phyloP scores from a whole-genome alignment of 2,888 invertebrate genomes.

The Torymus aiolomorphi region DNA sequence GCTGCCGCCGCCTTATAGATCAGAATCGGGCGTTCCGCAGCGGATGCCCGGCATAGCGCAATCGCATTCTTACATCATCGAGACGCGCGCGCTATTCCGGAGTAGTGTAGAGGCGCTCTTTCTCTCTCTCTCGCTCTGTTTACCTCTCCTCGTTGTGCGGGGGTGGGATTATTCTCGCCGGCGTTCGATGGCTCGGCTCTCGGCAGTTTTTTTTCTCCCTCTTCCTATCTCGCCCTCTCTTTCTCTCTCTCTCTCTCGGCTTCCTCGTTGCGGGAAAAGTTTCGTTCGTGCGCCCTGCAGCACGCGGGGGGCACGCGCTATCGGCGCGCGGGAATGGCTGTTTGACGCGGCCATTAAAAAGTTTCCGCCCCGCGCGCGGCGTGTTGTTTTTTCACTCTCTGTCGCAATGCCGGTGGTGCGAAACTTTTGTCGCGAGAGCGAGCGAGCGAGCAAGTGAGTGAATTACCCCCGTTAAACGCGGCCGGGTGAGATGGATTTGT shows the following conservation, averaged over 20 bases:
- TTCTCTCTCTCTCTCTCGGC: no score
- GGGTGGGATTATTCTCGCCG: not conserved
- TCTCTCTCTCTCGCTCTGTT: conserved; percentile 12
- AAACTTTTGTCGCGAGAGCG: conserved; percentile 26
- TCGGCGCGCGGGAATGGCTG: not conserved
- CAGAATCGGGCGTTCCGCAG: conserved; percentile 54
- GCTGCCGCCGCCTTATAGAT: conserved; percentile 44
- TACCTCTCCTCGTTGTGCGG: conserved; percentile 6
- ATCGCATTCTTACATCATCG: conserved; percentile 58
- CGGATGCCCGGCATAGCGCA: conserved; percentile 56
- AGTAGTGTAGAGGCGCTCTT: not conserved
- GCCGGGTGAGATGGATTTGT: not conserved
- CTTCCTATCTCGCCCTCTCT: no score
- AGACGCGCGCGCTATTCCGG: no score
- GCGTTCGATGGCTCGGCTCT: not conserved
- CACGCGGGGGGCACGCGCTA: no score
- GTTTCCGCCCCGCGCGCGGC: conserved; percentile 11
- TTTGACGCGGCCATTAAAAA: conserved; percentile 40
- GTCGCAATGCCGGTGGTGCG: not conserved
- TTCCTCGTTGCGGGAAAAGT: no score
- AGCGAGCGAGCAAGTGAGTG: conserved; percentile 16
- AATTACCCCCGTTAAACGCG: conserved; percentile 45
- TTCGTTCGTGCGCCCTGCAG: no score
- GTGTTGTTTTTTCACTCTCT: not conserved
- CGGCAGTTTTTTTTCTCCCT: no score